Base-by-base conservation (phyloP, 2,888 invertebrate species). In the Drosophila imparisetae region DNA sequence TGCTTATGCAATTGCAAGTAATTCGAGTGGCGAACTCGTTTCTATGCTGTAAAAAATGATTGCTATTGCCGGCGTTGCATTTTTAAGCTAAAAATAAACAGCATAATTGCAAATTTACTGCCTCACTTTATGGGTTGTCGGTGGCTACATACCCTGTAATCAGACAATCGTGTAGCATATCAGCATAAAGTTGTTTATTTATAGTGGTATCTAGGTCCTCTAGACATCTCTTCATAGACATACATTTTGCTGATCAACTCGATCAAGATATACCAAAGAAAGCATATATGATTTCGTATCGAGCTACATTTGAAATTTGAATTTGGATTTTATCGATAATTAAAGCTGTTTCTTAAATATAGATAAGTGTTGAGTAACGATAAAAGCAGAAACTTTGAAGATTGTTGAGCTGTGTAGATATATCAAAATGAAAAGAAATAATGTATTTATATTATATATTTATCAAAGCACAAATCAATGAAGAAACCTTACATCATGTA, bases 71-170 rank as follows among this genome's bases (percentile, higher is more conserved):
- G 63, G 45, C 52, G 64, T 65, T 76, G 65, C 76, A 66, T 71
- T 68, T 71, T 67, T 70, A 49, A 32, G 63, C 74, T 76, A 79
- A 85, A 81, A 83, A 83, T 85, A 85, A 86, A 73, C 74, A 87
- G 75, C 74, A 75, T 79, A 85, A 78, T 82, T 80, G 80, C 72
- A 76, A 64, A 69, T 64, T 78, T 74, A 52, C 63, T 58, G 67
- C 68, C 64, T 42, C 32, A 48, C 34, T 63, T 38, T n/a, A 30
- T 45, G 61, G 54, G 48, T 67, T 55, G 49, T 72, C 50, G 69
- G 50, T 58, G 32, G 49, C 38, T 4, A 58, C 57, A 61, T 60
- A 61, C 59, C 60, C 38, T 71, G 24, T 27, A 36, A 11, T 4
- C 18, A 11, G 30, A n/a, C 10, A 15, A 48, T 27, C 13, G 4